These are phyloP conservation scores for Archilochus colubris DNA, from an alignment of 2,113 vertebrate genomes.

Conservation along the genomic window DNA sequence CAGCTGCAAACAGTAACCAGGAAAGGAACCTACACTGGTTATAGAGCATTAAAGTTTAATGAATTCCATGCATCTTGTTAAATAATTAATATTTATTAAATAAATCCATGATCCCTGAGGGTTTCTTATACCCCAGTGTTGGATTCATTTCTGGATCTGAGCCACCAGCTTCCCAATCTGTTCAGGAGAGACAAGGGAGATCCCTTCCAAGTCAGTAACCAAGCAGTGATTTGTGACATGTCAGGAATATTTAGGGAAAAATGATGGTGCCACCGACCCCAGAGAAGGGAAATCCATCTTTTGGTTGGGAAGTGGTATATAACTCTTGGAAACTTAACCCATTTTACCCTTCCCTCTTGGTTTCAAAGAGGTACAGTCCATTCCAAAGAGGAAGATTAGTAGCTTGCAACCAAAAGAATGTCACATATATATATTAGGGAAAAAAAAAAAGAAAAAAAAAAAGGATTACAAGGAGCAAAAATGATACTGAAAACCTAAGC, in stretches of 20 bases:
- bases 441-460: background rate
- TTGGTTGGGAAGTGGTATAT: conserved; percentile 2
- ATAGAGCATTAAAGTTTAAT: background rate
- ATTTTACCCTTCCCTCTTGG: background rate
- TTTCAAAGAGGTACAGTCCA: background rate
- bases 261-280: background rate
- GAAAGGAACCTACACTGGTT: background rate
- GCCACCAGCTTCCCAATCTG: conserved; percentile 1
- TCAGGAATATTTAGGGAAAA: conserved; percentile 52
- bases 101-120: background rate
- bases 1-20: background rate
- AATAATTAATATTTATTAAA: background rate
- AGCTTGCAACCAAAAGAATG: background rate
- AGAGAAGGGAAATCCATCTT: conserved; percentile 57
- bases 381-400: conserved; percentile 3
- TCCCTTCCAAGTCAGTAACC: conserved; percentile 9
- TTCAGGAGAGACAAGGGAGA: conserved; percentile 1
- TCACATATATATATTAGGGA: background rate
- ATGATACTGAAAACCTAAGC: background rate
- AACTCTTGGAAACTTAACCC: conserved; percentile 15
- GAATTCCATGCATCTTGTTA: conserved; percentile 13
- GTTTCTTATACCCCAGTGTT: background rate
- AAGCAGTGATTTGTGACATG: conserved; percentile 14
- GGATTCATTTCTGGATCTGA: conserved; percentile 18
- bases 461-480: conserved; percentile 3